These are phyloP conservation scores for Balaeniceps rex DNA, from an alignment of 2,113 vertebrate genomes.

Conservation along the genomic window DNA sequence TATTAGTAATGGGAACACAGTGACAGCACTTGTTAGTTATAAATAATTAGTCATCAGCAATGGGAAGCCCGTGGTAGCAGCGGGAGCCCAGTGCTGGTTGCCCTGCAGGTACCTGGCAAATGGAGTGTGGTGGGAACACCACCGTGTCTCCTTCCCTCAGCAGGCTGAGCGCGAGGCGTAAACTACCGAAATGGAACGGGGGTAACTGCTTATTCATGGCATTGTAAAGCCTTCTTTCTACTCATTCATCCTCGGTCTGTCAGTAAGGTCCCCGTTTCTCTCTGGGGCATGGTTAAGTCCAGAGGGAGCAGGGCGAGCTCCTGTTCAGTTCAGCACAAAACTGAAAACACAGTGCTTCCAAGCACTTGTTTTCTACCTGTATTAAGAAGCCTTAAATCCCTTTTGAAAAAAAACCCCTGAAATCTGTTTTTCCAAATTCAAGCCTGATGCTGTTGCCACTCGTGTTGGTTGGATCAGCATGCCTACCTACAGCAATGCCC, in stretches of 20 bases:
- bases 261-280: background rate
- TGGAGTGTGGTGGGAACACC: rapidly evolving
- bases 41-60: background rate
- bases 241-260: background rate
- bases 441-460: background rate
- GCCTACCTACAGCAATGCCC: background rate
- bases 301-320: background rate
- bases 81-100: background rate
- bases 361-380: background rate
- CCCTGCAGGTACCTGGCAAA: background rate
- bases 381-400: background rate
- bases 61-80: background rate
- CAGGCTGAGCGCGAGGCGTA: background rate
- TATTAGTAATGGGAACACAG: background rate
- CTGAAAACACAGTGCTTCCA: background rate
- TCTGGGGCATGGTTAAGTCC: background rate
- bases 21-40: background rate
- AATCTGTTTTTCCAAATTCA: background rate
- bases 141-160: rapidly evolving
- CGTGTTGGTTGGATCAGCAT: background rate
- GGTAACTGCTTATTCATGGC: background rate
- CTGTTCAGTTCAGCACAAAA: background rate
- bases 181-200: background rate
- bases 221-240: background rate
- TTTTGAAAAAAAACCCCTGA: background rate